A percentile compares a stretch with the other conserved stretches of the same genome.
Conservation (phyloP, 1,140 invertebrate genomes). For the Lanistes nyassanus region DNA sequence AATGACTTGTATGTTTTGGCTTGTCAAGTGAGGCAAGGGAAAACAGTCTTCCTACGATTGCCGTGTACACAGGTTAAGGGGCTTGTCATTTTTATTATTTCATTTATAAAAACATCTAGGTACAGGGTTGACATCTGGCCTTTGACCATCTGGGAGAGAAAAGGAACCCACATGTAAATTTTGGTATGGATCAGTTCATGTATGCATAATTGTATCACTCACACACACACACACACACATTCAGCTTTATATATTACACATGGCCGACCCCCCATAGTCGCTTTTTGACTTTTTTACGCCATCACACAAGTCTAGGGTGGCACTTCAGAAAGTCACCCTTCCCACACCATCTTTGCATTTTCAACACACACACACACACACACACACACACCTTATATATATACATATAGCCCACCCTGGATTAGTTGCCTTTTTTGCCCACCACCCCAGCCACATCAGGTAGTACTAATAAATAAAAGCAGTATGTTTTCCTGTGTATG, state of each 20-base stretch:
- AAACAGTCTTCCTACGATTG: background rate
- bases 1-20: too few relatives aligned
- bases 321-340: too few relatives aligned
- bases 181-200: background rate
- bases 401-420: background rate
- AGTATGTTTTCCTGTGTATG: too few relatives aligned
- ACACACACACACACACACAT: background rate
- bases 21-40: too few relatives aligned
- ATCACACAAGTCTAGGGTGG: too few relatives aligned
- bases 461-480: too few relatives aligned
- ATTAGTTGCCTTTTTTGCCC: background rate
- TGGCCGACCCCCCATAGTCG: too few relatives aligned
- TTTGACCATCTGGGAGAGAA: background rate
- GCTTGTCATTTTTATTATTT: background rate
- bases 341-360: too few relatives aligned
- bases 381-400: background rate
- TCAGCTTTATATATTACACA: too few relatives aligned
- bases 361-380: conserved; percentile 1
- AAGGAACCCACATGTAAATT: background rate
- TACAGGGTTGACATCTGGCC: background rate
- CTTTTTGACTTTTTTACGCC: too few relatives aligned
- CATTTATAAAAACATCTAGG: too few relatives aligned
- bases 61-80: background rate
- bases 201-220: background rate
- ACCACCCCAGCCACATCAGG: background rate